Evolutionary conservation across 2,113 vertebrate species (phyloP), one percentile per base, ranked within the genome.

Genomic region (Uria lomvia): DNA sequence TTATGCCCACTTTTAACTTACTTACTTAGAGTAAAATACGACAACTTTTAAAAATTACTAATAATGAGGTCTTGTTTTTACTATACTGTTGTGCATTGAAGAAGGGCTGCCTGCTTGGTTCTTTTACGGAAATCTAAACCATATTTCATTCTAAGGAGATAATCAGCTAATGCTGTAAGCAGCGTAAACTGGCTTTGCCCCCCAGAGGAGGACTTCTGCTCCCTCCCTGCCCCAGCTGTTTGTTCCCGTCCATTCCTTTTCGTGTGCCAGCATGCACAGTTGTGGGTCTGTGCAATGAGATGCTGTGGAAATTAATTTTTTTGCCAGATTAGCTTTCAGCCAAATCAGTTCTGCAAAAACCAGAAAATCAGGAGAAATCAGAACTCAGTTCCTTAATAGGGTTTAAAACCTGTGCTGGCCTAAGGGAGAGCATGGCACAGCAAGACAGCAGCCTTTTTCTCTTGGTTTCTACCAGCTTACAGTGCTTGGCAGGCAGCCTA

Each of bases 301-400:
- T 68, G 88, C 90, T 93, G 84, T 94, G 58, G 70, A 96, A 94
- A 96, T 95, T 70, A 77, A 45, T 71, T 92, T 94, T 95, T 96
- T 91, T 92, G 87, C 92, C 94, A 95, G 66, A 88, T 88, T 95
- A 96, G 19, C 71, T 94, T 90, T 93, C 90, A 95, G 94, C 93
- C 93, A 96, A 76, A 88, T 85, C 90, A 65, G 81, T 92, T 94
- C 84, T 90, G 87, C 58, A 82, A 78, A 88, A 96, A 93, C 36
- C 87, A 96, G 81, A 94, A 97, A 95, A 96, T 90, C 80, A 21
- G 68, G 34, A 94, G 86, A 81, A 94, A 93, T 79, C 80, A 65
- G 77, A 82, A 22, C 70, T 73, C 11, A 4, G 27, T 75, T 87
- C 52, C 11, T 0, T 90, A 68, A 78, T 12, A 24, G 87, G 27